These are phyloP conservation scores for Austrofundulus limnaeus DNA, from an alignment of 2,113 vertebrate genomes.

Conservation along the genomic window DNA sequence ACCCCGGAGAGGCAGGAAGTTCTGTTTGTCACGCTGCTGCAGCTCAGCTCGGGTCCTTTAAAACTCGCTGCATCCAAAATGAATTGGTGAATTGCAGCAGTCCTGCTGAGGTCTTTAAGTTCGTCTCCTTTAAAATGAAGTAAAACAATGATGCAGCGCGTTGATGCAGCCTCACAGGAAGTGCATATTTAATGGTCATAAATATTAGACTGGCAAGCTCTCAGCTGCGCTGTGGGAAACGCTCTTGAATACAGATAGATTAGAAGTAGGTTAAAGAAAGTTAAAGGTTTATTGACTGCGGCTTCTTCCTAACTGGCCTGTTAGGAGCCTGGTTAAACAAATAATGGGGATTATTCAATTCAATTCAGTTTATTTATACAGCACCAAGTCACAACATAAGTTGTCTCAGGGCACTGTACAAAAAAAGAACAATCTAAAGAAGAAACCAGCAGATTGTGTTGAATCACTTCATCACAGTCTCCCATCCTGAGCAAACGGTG, in stretches of 20 bases:
- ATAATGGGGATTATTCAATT: too few species aligned
- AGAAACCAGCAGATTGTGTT: too few species aligned
- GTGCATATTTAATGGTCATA: slow-evolving; percentile 38
- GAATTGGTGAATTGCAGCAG: neutral
- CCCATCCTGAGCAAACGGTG: too few species aligned
- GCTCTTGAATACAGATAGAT: neutral
- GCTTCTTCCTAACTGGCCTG: slow-evolving; percentile 8
- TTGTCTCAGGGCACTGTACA: too few species aligned
- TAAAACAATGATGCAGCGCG: slow-evolving; percentile 1
- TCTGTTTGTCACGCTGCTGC: slow-evolving; percentile 13
- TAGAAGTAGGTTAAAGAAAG: slow-evolving; percentile 8
- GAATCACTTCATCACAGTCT: too few species aligned
- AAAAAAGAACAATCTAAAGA: too few species aligned
- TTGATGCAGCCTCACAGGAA: slow-evolving; percentile 10
- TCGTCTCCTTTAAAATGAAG: too few species aligned
- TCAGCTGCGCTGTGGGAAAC: neutral
- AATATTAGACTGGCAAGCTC: slow-evolving; percentile 50
- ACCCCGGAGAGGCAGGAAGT: slow-evolving; percentile 47
- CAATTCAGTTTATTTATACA: too few species aligned
- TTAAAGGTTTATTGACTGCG: slow-evolving; percentile 2
- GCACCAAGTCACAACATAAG: too few species aligned
- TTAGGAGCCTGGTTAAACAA: neutral
- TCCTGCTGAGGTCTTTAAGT: neutral
- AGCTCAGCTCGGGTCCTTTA: slow-evolving; percentile 6
- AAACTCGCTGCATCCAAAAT: neutral